phyloP scores from a whole-genome alignment of 2,888 invertebrate genomes.

The Gerris lacustris region DNA sequence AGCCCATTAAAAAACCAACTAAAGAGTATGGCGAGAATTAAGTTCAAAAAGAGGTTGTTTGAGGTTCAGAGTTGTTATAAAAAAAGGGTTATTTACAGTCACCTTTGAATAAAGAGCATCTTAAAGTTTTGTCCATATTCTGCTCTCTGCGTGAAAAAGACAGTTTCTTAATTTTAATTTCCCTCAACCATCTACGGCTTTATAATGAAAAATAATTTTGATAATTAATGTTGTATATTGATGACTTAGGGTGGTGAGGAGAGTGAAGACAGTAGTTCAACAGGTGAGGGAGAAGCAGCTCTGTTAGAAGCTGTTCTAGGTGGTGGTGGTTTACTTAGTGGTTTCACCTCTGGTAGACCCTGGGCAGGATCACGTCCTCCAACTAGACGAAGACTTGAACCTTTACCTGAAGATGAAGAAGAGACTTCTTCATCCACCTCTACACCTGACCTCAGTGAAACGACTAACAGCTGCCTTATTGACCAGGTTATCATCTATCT shows the following conservation, averaged over 20 bases:
- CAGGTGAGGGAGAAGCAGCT: background rate
- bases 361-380: conserved; percentile 45
- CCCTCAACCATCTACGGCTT: background rate
- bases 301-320: background rate
- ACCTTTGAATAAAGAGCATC: too few species aligned
- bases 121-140: too few species aligned
- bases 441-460: conserved; percentile 41
- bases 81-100: too few species aligned
- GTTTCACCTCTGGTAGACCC: conserved; percentile 38
- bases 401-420: conserved; percentile 57
- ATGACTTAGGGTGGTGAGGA: background rate
- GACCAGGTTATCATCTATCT: conserved; percentile 30
- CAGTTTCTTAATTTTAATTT: too few species aligned
- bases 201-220: background rate
- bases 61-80: too few species aligned
- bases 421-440: conserved; percentile 45
- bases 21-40: too few species aligned
- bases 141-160: too few species aligned
- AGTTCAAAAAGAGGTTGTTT: too few species aligned
- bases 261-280: background rate
- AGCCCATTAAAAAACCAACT: too few species aligned
- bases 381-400: conserved; percentile 63
- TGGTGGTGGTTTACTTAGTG: conserved; percentile 23
- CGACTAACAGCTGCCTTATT: conserved; percentile 29
- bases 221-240: conserved; percentile 3